Base-by-base conservation (phyloP, 2,888 invertebrate genomes). In the Ophion ventricosus region DNA sequence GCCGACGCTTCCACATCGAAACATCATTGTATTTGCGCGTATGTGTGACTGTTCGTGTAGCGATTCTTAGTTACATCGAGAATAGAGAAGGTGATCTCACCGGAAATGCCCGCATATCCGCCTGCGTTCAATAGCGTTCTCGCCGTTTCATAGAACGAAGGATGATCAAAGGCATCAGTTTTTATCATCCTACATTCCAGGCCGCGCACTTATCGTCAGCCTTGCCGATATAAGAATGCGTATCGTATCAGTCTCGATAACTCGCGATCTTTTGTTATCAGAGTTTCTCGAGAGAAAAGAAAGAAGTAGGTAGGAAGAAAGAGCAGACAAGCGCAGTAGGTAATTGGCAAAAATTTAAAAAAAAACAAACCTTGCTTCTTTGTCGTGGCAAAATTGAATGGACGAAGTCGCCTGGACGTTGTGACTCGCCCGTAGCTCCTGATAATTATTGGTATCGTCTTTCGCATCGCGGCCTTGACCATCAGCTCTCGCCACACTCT, bases 41-140 rank as follows among this genome's bases (percentile, higher is more conserved):
- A n/a, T 56, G 20, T 11, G 10, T 23, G 25, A 49, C 56, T 26
- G 26, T 54, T 75, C 75, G 75, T 67, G 80, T 70, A 63, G 54
- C 75, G 43, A 69, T 82, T 82, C 26, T 78, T 35, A 54, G 77
- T 78, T 67, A 73, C 54, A 73, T 11, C 59, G 70, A 67, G 63
- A 72, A 69, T 8, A 26, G 23, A 63, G 43, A 75, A 63, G 61
- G 63, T 10, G 40, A 74, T 66, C 67, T 54, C 57, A 59, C 77
- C 77, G 82, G 78, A 78, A 56, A 66, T 77, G 56, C 82, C 82
- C 82, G 82, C 78, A 82, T 78, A 61, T 82, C 82, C 82, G 78
- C 73, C 49, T 69, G 49, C 49, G 82, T 43, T 63, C 69, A 69
- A 73, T 56, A 49, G 49, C 49, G 66, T 49, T 82, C 82, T 78